Percentiles rank a stretch among this genome's conserved stretches.
phyloP scores from a whole-genome alignment of 2,113 vertebrate genomes.

The Origma solitaria region DNA sequence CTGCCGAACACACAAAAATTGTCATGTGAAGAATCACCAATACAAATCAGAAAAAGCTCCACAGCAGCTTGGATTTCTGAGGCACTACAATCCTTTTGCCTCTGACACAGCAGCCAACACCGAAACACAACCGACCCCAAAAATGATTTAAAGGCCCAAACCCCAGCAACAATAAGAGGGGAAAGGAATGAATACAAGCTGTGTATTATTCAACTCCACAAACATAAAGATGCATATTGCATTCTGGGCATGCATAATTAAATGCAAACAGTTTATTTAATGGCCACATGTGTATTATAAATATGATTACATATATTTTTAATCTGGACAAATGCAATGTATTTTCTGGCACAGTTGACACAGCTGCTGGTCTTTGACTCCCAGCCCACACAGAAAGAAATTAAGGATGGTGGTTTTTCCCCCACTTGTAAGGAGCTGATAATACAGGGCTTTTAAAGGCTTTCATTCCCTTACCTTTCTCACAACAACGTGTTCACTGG shows the following conservation, averaged over 20 bases:
- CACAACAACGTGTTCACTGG: constrained; percentile 77
- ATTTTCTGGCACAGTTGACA: neutral
- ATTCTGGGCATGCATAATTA: neutral
- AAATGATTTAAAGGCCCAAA: neutral
- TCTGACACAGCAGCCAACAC: neutral
- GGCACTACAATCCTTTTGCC: neutral
- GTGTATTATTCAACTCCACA: neutral
- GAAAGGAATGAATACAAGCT: neutral
- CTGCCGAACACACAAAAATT: constrained; percentile 48
- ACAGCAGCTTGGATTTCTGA: neutral
- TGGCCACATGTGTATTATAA: fast-evolving
- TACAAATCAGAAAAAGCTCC: fast-evolving
- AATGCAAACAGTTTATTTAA: neutral
- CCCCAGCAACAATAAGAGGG: neutral
- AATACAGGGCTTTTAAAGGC: neutral
- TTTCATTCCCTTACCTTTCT: constrained; percentile 71
- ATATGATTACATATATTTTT: neutral
- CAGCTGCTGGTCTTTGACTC: neutral
- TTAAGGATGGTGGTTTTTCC: neutral
- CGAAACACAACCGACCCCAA: neutral
- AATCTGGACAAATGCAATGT: neutral
- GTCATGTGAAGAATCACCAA: fast-evolving
- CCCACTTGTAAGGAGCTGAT: neutral
- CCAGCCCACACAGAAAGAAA: neutral
- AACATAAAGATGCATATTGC: neutral